Percentiles rank a stretch among this genome's conserved stretches.
These are phyloP conservation scores for Tipula lateralis DNA, from an alignment of 2,888 invertebrate species.

Conservation along the genomic window DNA sequence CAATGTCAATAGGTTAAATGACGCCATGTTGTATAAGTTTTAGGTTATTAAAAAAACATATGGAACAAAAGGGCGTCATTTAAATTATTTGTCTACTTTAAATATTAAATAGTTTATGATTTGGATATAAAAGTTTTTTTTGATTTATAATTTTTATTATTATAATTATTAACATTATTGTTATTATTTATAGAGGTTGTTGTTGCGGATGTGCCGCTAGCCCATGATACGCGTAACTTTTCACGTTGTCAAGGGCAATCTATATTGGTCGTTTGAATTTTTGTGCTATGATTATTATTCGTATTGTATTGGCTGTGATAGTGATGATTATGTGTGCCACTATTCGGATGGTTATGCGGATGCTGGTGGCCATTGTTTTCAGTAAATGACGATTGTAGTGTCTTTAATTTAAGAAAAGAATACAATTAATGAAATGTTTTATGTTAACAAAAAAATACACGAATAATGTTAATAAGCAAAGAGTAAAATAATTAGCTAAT, in stretches of 20 bases:
- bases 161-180: not conserved
- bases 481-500: too few species aligned
- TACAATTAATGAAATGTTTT: too few species aligned
- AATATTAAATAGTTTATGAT: not conserved
- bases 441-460: too few species aligned
- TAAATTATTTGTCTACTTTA: not conserved
- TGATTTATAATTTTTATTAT: not conserved
- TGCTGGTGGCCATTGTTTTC: constrained; percentile 36
- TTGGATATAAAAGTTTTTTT: not conserved
- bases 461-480: too few species aligned
- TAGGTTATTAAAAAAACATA: not conserved
- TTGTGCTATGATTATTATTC: not conserved
- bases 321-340: not conserved
- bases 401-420: constrained; percentile 33
- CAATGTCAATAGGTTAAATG: not conserved
- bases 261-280: constrained; percentile 32
- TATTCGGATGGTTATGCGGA: not conserved
- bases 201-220: constrained; percentile 31
- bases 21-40: not conserved
- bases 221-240: constrained; percentile 36
- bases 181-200: not conserved
- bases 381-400: constrained; percentile 39
- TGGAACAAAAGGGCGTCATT: not conserved
- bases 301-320: not conserved
- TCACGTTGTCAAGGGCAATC: constrained; percentile 35